A percentile compares a stretch with the other conserved stretches of the same genome.
Conservation (phyloP, 1,140 invertebrate species). For the Lutraria rhynchaena region DNA sequence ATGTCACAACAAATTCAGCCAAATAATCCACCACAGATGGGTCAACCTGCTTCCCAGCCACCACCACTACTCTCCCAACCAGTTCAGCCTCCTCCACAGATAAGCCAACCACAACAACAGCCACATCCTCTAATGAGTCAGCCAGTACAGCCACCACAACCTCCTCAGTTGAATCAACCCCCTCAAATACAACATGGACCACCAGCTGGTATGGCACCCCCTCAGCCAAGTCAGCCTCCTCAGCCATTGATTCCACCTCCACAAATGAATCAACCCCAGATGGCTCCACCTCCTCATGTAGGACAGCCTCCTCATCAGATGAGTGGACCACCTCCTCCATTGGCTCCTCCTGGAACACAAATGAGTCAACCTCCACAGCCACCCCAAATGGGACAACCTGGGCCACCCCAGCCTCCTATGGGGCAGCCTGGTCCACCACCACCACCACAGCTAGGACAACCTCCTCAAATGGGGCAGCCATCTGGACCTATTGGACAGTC, state of each 20-base stretch:
- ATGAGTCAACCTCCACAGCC: neutral
- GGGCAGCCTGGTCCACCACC: no score
- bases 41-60: neutral
- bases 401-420: no score
- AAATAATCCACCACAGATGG: conserved; percentile 7
- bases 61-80: conserved; percentile 33
- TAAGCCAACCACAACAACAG: neutral
- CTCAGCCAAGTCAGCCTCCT: conserved; percentile 7
- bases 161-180: conserved; percentile 21
- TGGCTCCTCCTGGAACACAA: conserved; percentile 22
- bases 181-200: conserved; percentile 18
- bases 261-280: conserved; percentile 11
- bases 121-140: conserved; percentile 9
- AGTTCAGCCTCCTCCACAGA: conserved; percentile 26
- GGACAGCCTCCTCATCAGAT: conserved; percentile 18
- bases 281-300: conserved; percentile 1
- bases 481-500: no score
- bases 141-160: neutral
- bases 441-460: no score
- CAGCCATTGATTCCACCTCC: conserved; percentile 12
- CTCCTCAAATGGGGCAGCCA: no score
- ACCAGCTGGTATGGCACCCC: conserved; percentile 37
- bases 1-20: conserved; percentile 15
- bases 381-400: conserved; percentile 9
- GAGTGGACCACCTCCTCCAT: conserved; percentile 18